phyloP scores from a whole-genome alignment of 1,140 invertebrate genomes.

The Idris sp. region DNA sequence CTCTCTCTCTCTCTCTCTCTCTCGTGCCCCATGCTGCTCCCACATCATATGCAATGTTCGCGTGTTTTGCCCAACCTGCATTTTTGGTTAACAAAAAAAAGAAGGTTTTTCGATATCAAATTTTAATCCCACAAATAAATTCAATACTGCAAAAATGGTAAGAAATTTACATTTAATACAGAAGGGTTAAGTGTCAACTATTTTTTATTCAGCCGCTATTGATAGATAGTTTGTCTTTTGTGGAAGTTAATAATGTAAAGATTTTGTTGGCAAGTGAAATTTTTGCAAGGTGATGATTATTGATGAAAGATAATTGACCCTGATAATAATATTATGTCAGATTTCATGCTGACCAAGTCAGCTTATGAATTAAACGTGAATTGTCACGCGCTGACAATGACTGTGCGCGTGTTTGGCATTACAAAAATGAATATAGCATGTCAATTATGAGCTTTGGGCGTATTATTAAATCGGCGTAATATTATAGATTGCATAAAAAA shows the following conservation, averaged over 20 bases:
- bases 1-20: conserved; percentile 13
- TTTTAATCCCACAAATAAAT: no score
- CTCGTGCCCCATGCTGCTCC: conserved; percentile 41
- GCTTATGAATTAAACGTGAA: conserved; percentile 69
- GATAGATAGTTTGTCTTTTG: no score
- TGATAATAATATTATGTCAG: conserved; percentile 64
- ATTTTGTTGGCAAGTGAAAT: no score
- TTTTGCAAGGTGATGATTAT: no score
- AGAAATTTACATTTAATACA: no score
- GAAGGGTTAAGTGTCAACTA: no score
- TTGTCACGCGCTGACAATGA: conserved; percentile 64
- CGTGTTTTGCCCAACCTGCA: conserved; percentile 17
- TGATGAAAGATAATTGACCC: conserved; percentile 28
- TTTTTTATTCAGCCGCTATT: no score
- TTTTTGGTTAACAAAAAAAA: conserved; percentile 10
- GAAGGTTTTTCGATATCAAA: no score
- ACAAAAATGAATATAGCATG: conserved; percentile 40
- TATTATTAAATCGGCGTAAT: conserved; percentile 70
- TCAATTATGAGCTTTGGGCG: conserved; percentile 49
- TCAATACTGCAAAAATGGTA: no score
- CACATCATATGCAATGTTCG: conserved; percentile 50
- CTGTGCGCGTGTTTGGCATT: conserved; percentile 63
- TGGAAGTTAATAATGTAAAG: no score
- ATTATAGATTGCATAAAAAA: conserved; percentile 47
- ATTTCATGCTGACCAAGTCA: conserved; percentile 65